Conservation (phyloP, 2,888 invertebrate species). For the Pristionchus arcanus region DNA sequence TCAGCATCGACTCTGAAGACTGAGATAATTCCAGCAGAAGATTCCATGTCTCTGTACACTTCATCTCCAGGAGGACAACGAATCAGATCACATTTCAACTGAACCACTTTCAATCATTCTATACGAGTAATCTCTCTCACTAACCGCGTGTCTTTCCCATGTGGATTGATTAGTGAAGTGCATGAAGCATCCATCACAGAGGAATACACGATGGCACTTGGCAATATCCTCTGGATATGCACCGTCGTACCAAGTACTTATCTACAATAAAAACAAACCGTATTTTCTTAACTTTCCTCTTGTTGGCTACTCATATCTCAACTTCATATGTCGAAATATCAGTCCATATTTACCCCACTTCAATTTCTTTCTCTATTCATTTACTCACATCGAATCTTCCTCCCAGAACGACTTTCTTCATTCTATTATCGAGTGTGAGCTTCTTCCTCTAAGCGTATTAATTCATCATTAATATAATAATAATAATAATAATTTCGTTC, state of each 20-base stretch:
- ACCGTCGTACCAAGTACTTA: background rate
- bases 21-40: background rate
- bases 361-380: background rate
- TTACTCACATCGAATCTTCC: background rate
- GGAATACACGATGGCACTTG: background rate
- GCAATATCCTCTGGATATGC: background rate
- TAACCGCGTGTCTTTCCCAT: slow-evolving; percentile 1
- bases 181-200: slow-evolving; percentile 33
- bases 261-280: background rate
- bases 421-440: background rate
- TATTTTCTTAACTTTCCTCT: no score
- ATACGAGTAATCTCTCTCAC: background rate
- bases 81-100: background rate
- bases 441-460: background rate
- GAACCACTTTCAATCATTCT: background rate
- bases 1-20: background rate
- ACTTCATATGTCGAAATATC: no score
- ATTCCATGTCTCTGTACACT: background rate
- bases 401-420: background rate
- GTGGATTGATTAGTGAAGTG: background rate
- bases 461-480: no score
- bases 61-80: slow-evolving; percentile 3
- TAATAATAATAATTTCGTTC: no score
- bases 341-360: background rate
- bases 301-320: no score